Percentiles rank a stretch among this genome's conserved stretches.
Evolutionary conservation across 2,797 vertebrate species (phyloP).

Genomic region (Phataginus tricuspis): DNA sequence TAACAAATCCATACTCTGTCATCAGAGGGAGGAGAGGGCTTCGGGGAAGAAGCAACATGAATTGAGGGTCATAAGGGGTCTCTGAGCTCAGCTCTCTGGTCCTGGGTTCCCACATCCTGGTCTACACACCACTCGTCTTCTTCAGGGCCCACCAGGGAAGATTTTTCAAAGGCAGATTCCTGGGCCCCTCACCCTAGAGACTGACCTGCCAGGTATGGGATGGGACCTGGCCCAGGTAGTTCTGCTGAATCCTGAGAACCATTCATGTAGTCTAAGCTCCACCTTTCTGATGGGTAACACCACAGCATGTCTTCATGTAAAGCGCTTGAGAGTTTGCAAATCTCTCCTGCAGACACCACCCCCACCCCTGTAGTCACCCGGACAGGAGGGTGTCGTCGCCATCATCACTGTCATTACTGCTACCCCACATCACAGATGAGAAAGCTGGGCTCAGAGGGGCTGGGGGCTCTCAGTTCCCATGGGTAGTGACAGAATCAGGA

Average conservation of each 20-base stretch:
- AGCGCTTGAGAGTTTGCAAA: neutral
- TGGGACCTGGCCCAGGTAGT: neutral
- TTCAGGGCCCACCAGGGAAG: neutral
- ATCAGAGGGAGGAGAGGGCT: neutral
- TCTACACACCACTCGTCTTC: neutral
- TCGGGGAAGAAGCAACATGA: neutral
- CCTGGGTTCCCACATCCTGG: neutral
- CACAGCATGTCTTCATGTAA: neutral
- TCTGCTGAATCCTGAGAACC: neutral
- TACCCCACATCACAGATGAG: neutral
- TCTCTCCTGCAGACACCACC: neutral
- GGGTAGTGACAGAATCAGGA: rapidly evolving
- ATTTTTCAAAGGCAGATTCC: neutral
- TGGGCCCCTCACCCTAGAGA: neutral
- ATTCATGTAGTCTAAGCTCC: neutral
- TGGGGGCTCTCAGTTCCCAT: neutral
- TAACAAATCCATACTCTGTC: neutral
- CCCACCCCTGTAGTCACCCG: rapidly evolving
- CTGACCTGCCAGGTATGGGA: neutral
- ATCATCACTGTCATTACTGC: rapidly evolving
- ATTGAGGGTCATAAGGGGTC: neutral
- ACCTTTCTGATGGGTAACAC: neutral
- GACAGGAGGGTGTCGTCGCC: rapidly evolving
- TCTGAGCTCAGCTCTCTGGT: neutral
- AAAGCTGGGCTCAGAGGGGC: neutral